Evolutionary conservation across 2,113 vertebrate species (phyloP).

Genomic region (Pterocles gutturalis): DNA sequence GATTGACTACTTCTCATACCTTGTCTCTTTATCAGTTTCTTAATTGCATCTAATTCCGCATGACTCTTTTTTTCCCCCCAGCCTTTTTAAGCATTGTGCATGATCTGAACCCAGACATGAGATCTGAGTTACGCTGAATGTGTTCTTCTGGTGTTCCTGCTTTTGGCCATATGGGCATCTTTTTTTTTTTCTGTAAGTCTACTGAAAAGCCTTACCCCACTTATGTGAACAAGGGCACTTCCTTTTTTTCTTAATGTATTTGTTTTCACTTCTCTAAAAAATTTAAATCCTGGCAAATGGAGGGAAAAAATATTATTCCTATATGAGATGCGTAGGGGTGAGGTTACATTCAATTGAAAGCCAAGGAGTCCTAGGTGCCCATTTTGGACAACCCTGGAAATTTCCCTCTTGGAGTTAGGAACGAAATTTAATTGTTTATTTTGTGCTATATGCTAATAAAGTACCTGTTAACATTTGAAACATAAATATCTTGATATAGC

Average conservation of each 20-base stretch:
- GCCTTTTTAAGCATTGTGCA: background rate
- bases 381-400: background rate
- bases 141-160: background rate
- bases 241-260: background rate
- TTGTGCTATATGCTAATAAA: background rate
- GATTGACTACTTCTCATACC: conserved; percentile 43
- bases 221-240: background rate
- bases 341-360: background rate
- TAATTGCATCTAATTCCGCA: conserved; percentile 52
- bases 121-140: conserved; percentile 18
- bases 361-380: no score
- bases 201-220: background rate
- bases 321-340: background rate
- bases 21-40: conserved; percentile 57
- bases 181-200: conserved; percentile 39
- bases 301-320: background rate
- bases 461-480: background rate
- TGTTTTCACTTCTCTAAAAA: background rate
- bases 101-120: conserved; percentile 32
- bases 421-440: background rate
- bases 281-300: background rate
- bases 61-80: background rate
- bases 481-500: background rate
- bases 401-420: background rate
- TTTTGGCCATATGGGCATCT: conserved; percentile 47